Base-by-base conservation (phyloP, 2,888 invertebrate species). In the Pristionchus japonicus region DNA sequence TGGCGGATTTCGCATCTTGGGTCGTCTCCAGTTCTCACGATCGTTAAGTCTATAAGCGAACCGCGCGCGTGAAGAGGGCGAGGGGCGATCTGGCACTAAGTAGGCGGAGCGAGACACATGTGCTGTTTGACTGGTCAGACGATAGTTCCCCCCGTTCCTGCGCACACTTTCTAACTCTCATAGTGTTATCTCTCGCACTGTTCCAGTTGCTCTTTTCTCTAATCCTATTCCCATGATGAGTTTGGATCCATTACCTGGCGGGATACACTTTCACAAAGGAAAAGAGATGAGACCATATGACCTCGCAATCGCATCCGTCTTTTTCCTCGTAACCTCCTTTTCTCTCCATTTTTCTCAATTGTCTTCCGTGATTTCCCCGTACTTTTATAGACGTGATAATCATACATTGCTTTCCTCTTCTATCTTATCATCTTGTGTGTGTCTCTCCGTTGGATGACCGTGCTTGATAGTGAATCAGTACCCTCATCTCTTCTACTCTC, bases 111-210 rank as follows among this genome's bases (percentile, higher is more conserved):
- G 80, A 80, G 80, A 80, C 49, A 80, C 74, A 70, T 70, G 70
- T 80, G 80, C 80, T 80, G 80, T 80, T 80, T 80, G 80, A 80
- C 80, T 80, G 80, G 80, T 49, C 47, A 80, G 49, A 80, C 49
- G 80, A 80, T 80, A 43, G 77, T 43, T 43, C 77, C 27, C 70
- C 49, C 31, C 27, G 13, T 49, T 23, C 31, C 27, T 80, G 47
- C 31, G 80, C 80, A 49, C 80, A 80, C 49, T 47, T 80, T 80
- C 47, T 80, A 80, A 80, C 47, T 80, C 77, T 37, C 80, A 80
- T 74, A 74, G 23, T 31, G 17, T 74, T 74, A 74, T 80, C 80
- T 80, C 49, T 80, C 7, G 17, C 80, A 34, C 49, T 80, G 27
- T 49, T 80, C 49, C 31, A n/a, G n/a, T 80, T n/a, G 3, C 47